Conservation (phyloP, 2,888 invertebrate genomes). For the Matsumyia berberina region DNA sequence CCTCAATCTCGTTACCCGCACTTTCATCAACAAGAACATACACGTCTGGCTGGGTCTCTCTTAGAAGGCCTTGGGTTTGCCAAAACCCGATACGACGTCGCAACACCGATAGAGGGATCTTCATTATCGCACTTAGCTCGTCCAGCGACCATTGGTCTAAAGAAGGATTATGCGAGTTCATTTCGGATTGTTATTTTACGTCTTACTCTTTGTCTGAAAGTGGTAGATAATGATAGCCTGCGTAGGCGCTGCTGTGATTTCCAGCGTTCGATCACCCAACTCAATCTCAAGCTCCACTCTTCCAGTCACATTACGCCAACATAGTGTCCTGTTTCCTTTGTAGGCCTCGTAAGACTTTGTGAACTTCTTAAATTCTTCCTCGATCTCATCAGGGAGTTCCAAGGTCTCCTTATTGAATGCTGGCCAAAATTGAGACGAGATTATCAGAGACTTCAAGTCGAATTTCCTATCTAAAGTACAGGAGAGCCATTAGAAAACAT, state of each 20-base stretch:
- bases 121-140: constrained; percentile 93
- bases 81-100: constrained; percentile 95
- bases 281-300: constrained; percentile 96
- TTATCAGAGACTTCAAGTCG: constrained; percentile 92
- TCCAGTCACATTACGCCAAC: constrained; percentile 97
- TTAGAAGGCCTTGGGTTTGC: constrained; percentile 95
- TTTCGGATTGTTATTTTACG: background rate
- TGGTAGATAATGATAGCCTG: constrained; percentile 97
- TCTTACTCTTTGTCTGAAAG: constrained; percentile 92
- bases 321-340: constrained; percentile 95
- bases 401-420: constrained; percentile 97
- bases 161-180: constrained; percentile 78
- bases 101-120: constrained; percentile 93
- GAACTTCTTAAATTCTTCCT: constrained; percentile 92
- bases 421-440: constrained; percentile 99
- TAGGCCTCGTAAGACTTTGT: constrained; percentile 95
- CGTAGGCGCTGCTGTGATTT: constrained; percentile 94
- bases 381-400: constrained; percentile 92
- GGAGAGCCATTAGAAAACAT: background rate
- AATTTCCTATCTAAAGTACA: constrained; percentile 85
- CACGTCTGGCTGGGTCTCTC: constrained; percentile 90
- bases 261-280: constrained; percentile 91
- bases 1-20: constrained; percentile 85
- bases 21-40: constrained; percentile 90
- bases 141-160: constrained; percentile 93